phyloP scores from a whole-genome alignment of 2,113 vertebrate species.

The Protomyctophum bolini region DNA sequence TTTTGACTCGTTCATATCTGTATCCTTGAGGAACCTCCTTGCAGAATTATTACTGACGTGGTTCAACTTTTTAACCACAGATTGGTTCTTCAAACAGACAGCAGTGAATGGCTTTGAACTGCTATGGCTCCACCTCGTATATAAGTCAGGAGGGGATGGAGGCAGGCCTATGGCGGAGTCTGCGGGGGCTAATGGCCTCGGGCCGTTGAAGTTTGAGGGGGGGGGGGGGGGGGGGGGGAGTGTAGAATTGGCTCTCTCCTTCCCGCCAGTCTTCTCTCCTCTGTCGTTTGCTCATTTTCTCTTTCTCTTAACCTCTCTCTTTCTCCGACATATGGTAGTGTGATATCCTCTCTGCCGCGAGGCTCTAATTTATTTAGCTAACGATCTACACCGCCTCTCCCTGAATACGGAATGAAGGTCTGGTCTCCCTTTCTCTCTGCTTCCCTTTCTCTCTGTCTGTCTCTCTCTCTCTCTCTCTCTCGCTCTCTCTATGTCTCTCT shows the following conservation, averaged over 20 bases:
- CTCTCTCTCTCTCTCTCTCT: neutral
- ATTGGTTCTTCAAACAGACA: too few relatives aligned
- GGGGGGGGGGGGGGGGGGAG: neutral
- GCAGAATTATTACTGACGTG: too few relatives aligned
- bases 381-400: slow-evolving; percentile 74
- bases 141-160: too few relatives aligned
- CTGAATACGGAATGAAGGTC: slow-evolving; percentile 71
- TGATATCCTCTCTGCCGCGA: slow-evolving; percentile 75
- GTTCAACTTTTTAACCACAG: too few relatives aligned
- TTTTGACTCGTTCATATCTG: too few relatives aligned
- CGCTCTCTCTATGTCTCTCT: neutral
- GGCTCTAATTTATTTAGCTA: slow-evolving; percentile 78
- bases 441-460: slow-evolving; percentile 13
- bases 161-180: neutral
- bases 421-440: slow-evolving; percentile 35
- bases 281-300: neutral
- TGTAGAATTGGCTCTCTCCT: slow-evolving; percentile 45
- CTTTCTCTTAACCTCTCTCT: slow-evolving; percentile 9
- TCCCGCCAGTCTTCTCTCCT: slow-evolving; percentile 36
- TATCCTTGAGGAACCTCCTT: too few relatives aligned
- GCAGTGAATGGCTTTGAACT: too few relatives aligned
- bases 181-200: neutral
- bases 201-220: neutral
- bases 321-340: slow-evolving; percentile 70
- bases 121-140: too few relatives aligned